These are phyloP conservation scores for Polyommatus iphigenia DNA, from an alignment of 2,888 invertebrate species.

Conservation along the genomic window DNA sequence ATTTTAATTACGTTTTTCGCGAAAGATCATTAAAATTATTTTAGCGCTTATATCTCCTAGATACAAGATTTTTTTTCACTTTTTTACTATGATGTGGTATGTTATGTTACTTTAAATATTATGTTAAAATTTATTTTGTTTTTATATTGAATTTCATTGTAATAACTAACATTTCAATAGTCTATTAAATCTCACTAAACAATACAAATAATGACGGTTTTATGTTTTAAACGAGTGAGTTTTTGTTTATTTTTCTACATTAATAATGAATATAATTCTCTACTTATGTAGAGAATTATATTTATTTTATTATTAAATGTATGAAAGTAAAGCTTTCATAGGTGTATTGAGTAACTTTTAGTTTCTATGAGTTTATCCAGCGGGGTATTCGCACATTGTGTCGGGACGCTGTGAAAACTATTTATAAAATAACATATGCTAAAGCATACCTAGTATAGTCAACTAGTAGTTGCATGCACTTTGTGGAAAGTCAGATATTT, in stretches of 20 bases:
- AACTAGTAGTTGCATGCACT: no score
- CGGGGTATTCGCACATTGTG: background rate
- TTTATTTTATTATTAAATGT: no score
- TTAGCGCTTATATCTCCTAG: no score
- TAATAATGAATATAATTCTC: background rate
- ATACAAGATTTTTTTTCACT: no score
- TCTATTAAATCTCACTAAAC: background rate
- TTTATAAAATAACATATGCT: background rate
- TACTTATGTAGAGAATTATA: no score
- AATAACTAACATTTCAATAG: background rate
- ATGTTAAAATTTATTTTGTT: no score
- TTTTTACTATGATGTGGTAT: no score
- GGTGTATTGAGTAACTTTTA: background rate
- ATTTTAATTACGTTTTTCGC: no score
- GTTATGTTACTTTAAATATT: no score
- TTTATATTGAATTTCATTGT: background rate
- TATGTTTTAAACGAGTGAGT: background rate
- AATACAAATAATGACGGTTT: background rate
- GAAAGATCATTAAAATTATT: no score
- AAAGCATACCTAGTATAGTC: no score
- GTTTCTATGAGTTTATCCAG: constrained; percentile 7
- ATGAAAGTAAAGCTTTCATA: background rate
- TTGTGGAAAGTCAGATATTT: no score
- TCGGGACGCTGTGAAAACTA: background rate
- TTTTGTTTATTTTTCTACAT: constrained; percentile 9